Evolutionary conservation across 2,113 vertebrate species (phyloP).

Genomic region (Ammodytes marinus): DNA sequence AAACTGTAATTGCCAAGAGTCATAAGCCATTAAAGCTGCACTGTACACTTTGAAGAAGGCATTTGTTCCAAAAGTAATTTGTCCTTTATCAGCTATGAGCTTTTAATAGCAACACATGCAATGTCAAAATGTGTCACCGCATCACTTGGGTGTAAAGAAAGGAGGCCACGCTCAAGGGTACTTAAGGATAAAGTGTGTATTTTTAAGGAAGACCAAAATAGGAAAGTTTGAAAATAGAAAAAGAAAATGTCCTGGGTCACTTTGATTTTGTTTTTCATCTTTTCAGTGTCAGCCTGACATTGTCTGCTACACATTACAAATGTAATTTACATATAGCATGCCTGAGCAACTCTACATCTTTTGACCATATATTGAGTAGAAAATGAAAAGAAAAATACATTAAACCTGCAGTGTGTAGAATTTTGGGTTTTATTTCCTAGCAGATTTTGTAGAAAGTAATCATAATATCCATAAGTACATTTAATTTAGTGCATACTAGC

Average conservation of each 20-base stretch:
- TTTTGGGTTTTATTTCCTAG: no score
- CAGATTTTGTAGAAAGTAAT: no score
- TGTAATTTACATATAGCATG: background rate
- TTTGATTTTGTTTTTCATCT: background rate
- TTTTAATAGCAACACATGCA: conserved; percentile 14
- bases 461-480: no score
- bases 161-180: conserved; percentile 18
- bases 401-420: no score
- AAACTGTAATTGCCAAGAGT: conserved; percentile 46
- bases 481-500: no score
- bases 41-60: conserved; percentile 25
- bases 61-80: conserved; percentile 15
- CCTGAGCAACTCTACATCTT: background rate
- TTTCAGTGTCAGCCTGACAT: conserved; percentile 11
- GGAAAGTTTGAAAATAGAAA: background rate
- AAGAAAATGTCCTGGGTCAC: conserved; percentile 10
- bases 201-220: conserved; percentile 26
- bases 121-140: background rate
- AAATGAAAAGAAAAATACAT: background rate
- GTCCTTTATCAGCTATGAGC: conserved; percentile 38
- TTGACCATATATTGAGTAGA: background rate
- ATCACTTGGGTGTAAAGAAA: conserved; percentile 12
- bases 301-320: background rate
- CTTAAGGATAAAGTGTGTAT: conserved; percentile 16
- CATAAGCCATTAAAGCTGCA: conserved; percentile 46